phyloP scores from a whole-genome alignment of 2,888 invertebrate species.

The Pimpla rufipes region DNA sequence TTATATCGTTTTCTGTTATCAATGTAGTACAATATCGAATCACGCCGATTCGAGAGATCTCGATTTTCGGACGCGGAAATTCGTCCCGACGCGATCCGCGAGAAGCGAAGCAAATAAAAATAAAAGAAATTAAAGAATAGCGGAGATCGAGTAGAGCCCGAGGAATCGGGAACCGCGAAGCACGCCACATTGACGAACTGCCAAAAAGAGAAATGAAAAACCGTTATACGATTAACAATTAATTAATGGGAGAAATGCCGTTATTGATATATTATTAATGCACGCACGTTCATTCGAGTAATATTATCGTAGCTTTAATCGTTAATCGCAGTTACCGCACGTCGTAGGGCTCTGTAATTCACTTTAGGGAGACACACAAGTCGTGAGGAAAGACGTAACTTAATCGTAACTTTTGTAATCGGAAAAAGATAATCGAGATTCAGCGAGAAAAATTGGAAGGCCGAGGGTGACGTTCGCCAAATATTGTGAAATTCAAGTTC shows the following conservation, averaged over 20 bases:
- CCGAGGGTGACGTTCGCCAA: conserved; percentile 35
- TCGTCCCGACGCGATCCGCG: neutral
- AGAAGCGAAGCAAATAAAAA: neutral
- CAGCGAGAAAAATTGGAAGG: conserved; percentile 45
- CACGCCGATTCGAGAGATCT: conserved; percentile 27
- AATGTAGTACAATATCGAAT: conserved; percentile 33
- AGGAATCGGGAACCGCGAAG: conserved; percentile 46
- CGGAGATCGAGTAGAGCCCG: conserved; percentile 56
- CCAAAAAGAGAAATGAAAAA: conserved; percentile 67
- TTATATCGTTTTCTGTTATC: conserved; percentile 48
- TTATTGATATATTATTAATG: conserved; percentile 79
- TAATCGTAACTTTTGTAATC: conserved; percentile 68
- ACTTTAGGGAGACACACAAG: conserved; percentile 71
- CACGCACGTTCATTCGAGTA: conserved; percentile 83
- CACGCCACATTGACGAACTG: conserved; percentile 65
- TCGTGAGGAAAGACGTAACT: conserved; percentile 62
- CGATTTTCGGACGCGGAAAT: conserved; percentile 32
- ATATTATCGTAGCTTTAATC: conserved; percentile 84
- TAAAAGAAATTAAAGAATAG: conserved; percentile 31
- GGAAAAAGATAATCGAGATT: conserved; percentile 58
- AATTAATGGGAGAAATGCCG: conserved; percentile 74
- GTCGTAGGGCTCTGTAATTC: conserved; percentile 83
- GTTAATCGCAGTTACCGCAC: conserved; percentile 84
- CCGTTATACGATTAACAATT: conserved; percentile 76
- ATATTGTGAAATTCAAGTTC: conserved; percentile 22